phyloP scores from a whole-genome alignment of 2,797 vertebrate genomes.

The Erethizon dorsatum region DNA sequence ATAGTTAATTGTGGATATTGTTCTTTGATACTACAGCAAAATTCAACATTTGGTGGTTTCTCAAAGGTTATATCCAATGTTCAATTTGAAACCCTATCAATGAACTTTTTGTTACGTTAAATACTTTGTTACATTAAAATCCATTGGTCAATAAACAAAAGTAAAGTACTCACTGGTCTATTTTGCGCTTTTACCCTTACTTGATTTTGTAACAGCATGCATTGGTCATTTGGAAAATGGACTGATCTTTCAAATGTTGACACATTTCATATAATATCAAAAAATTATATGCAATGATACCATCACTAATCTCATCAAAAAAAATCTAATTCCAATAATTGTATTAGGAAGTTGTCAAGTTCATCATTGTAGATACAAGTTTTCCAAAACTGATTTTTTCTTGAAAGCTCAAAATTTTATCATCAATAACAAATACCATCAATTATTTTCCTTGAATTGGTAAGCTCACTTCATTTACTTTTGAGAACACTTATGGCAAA shows the following conservation, averaged over 20 bases:
- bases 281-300: slow-evolving; percentile 7
- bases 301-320: background rate
- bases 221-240: slow-evolving; percentile 7
- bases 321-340: background rate
- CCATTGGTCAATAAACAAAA: background rate
- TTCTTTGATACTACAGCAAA: slow-evolving; percentile 29
- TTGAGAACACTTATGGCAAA: background rate
- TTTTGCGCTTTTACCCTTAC: background rate
- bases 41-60: slow-evolving; percentile 14
- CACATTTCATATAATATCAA: slow-evolving; percentile 4
- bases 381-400: slow-evolving; percentile 28
- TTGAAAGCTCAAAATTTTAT: slow-evolving; percentile 26
- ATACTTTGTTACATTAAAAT: slow-evolving; percentile 12
- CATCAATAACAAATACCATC: slow-evolving; percentile 26
- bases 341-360: background rate
- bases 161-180: background rate
- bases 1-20: background rate
- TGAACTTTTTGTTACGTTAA: slow-evolving; percentile 21
- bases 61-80: background rate
- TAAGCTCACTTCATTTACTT: slow-evolving; percentile 19
- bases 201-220: background rate
- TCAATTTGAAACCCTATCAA: slow-evolving; percentile 21
- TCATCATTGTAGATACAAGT: background rate
- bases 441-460: slow-evolving; percentile 30
- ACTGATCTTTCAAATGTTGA: slow-evolving; percentile 38